Evolutionary conservation across 2,797 vertebrate species (phyloP).

Genomic region (Caiman crocodilus): DNA sequence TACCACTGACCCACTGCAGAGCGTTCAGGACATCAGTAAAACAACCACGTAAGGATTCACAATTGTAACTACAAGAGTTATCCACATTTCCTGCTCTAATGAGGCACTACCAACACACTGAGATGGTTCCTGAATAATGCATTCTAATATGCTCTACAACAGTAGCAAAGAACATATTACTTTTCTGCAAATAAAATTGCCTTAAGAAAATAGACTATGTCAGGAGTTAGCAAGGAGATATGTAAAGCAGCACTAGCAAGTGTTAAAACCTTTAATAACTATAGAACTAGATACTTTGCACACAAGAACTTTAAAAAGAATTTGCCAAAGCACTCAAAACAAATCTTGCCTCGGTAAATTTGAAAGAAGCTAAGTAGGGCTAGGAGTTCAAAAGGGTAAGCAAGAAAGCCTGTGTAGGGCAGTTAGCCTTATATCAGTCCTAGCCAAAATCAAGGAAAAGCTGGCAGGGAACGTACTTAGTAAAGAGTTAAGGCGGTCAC

Average conservation of each 20-base stretch:
- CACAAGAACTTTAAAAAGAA: neutral
- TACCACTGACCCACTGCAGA: slow-evolving; percentile 94
- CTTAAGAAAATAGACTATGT: neutral
- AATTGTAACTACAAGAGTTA: neutral
- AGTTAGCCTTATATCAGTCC: neutral
- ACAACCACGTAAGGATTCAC: slow-evolving; percentile 92
- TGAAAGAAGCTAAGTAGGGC: neutral
- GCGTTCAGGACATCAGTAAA: slow-evolving; percentile 97
- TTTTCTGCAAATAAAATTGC: neutral
- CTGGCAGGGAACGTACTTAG: neutral
- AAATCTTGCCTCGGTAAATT: neutral
- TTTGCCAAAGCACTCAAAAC: neutral
- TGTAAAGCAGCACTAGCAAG: neutral
- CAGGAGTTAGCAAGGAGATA: neutral
- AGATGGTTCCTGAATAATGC: neutral
- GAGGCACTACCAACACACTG: fast-evolving
- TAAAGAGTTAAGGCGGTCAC: neutral
- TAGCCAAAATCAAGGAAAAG: neutral
- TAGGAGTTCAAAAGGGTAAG: neutral
- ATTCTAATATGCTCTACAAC: neutral
- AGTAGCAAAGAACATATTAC: neutral
- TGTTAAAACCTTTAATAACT: neutral
- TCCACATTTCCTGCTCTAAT: neutral
- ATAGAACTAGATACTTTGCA: neutral
- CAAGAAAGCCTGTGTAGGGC: neutral